Base-by-base conservation (phyloP, 2,888 invertebrate species). In the Aspidapion aeneum region DNA sequence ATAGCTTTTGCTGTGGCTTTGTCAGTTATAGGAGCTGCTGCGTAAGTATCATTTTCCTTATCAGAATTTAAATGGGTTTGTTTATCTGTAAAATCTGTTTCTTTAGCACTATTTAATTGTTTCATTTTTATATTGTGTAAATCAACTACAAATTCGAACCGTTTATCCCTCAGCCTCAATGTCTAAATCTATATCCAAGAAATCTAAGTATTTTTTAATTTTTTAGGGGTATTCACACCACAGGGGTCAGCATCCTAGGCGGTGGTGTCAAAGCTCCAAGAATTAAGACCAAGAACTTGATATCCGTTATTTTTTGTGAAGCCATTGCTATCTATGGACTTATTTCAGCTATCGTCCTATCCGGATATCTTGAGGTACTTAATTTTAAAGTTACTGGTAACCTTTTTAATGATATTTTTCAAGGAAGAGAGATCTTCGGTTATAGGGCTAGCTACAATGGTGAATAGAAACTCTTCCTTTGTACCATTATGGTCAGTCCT, bases 261-360 rank as follows among this genome's bases (percentile, higher is more conserved):
- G 52, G 52, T 18, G 99, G 98, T 78, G 98, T 99, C 16, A 98
- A 98, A 82, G 96, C 98, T 48, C 99, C 99, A 9, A 86, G 98
- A 75, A 99, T 99, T 80, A 96, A 98, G 82, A 99, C 99, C 63
- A 99, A 99, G 83, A 99, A 99, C 82, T 87, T 99, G 78, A 97
- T 99, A 78, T 98, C 98, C 59, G 97, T 99, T 73, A 99, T 99
- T 81, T 99, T 99, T 85, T 99, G 99, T 79, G 99, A 99, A 83
- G 99, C 99, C 70, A 99, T 99, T 1, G 99, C 99, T 69, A 99
- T 99, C 82, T 99, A 99, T 81, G 99, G 99, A 21, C 86, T 99
- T 68, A 99, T 99, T 76, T 96, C 98, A 74, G 98, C 99, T 55
- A 98, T 99, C 77, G 97, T 99, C 50, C 85, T 99, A 65, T 93